phyloP scores from a whole-genome alignment of 2,797 vertebrate genomes.

The Kryptopterus vitreolus region DNA sequence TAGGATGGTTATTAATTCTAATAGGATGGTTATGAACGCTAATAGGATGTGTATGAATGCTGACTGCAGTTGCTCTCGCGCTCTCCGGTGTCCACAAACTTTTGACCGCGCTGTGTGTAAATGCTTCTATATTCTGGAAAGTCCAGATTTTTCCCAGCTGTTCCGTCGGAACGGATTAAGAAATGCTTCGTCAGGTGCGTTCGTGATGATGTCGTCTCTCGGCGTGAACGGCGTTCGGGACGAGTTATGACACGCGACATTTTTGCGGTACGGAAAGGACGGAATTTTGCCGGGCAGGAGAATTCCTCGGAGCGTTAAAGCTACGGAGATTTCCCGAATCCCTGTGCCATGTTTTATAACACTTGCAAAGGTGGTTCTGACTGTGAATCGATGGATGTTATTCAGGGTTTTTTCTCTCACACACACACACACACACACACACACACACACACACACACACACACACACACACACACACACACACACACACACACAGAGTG shows the following conservation, averaged over 20 bases:
- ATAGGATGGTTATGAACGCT: no score
- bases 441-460: not conserved
- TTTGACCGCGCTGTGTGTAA: no score
- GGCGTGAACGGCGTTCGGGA: not conserved
- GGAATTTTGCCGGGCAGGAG: no score
- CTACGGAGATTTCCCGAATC: slow-evolving; percentile 10
- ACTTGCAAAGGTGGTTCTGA: slow-evolving; percentile 16
- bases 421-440: not conserved
- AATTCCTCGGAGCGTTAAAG: not conserved
- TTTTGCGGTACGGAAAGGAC: not conserved
- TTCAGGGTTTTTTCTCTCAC: not conserved
- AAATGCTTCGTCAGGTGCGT: no score
- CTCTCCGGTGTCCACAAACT: no score
- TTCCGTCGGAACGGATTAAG: no score
- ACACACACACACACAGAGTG: not conserved
- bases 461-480: not conserved
- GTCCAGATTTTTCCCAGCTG: no score
- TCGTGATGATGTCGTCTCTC: no score
- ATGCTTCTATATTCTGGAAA: no score
- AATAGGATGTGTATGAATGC: no score
- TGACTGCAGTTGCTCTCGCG: no score
- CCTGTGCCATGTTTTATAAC: not conserved
- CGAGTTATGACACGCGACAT: not conserved
- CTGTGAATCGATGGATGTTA: slow-evolving; percentile 20
- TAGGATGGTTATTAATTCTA: no score